These are phyloP conservation scores for Bradysia coprophila DNA, from an alignment of 1,140 invertebrate species.

Conservation along the genomic window DNA sequence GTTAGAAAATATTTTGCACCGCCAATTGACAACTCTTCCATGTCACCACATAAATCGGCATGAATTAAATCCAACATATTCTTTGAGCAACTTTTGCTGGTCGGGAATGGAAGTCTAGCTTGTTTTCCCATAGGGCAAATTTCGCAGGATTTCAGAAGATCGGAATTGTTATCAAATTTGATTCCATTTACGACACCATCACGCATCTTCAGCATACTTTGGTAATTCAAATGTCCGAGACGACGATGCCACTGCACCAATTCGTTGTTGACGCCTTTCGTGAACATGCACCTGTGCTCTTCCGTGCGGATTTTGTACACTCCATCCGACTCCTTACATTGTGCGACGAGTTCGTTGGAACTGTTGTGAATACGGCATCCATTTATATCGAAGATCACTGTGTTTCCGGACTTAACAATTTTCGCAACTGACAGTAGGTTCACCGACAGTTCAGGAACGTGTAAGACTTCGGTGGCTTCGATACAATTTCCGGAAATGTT, in stretches of 20 bases:
- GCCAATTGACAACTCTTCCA: slow-evolving; percentile 14
- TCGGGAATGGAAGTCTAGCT: neutral
- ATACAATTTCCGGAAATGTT: slow-evolving; percentile 2
- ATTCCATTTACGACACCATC: slow-evolving; percentile 2
- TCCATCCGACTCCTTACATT: neutral
- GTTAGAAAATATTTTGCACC: slow-evolving; percentile 17
- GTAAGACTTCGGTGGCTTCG: neutral
- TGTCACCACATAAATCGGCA: slow-evolving; percentile 12
- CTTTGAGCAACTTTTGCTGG: neutral
- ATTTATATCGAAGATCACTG: slow-evolving; percentile 1
- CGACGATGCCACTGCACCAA: slow-evolving; percentile 2
- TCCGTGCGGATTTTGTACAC: slow-evolving; percentile 2
- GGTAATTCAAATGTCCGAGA: neutral
- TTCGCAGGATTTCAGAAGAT: slow-evolving; percentile 1
- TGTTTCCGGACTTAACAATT: slow-evolving; percentile 2
- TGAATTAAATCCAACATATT: slow-evolving; percentile 10
- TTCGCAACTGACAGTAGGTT: slow-evolving; percentile 5
- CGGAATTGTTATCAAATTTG: neutral
- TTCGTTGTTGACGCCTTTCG: neutral
- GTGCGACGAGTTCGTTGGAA: neutral
- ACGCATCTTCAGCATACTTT: neutral
- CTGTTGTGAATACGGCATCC: slow-evolving; percentile 1
- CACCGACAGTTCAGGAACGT: slow-evolving; percentile 3
- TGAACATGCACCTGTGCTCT: neutral
- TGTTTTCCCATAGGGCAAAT: slow-evolving; percentile 3